Percentiles rank a stretch among this genome's conserved stretches.
These are phyloP conservation scores for Cantharis lateralis DNA, from an alignment of 2,888 invertebrate species.

Conservation along the genomic window DNA sequence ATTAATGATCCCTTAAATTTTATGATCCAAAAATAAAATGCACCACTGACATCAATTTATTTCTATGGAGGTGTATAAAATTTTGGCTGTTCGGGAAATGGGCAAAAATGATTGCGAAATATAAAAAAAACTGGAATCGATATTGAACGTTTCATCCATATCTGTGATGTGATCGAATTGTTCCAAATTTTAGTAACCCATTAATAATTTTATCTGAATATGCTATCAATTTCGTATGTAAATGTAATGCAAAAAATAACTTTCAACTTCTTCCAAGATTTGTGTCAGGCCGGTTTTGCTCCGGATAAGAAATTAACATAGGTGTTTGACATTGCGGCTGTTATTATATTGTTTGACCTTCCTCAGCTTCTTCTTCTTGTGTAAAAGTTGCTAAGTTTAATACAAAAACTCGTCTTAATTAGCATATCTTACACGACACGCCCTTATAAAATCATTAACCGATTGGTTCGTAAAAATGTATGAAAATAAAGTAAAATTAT, in stretches of 20 bases:
- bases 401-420: constrained; percentile 19
- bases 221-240: background rate
- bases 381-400: background rate
- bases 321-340: constrained; percentile 21
- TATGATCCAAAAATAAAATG: background rate
- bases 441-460: constrained; percentile 1
- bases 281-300: constrained; percentile 1
- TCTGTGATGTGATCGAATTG: background rate
- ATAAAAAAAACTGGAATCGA: background rate
- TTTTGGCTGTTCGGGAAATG: background rate
- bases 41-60: background rate
- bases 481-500: background rate
- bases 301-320: constrained; percentile 3
- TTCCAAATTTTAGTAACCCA: background rate
- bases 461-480: background rate
- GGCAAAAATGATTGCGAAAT: background rate
- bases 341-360: constrained; percentile 21
- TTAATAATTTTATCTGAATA: background rate
- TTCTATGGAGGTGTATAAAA: no score
- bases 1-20: background rate
- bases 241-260: background rate
- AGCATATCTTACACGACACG: constrained; percentile 14
- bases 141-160: background rate
- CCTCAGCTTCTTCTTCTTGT: constrained; percentile 11
- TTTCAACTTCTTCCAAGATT: constrained; percentile 2